Evolutionary conservation across 1,140 invertebrate species (phyloP), one percentile per base, ranked within the genome.

Genomic region (Bombus superbus): DNA sequence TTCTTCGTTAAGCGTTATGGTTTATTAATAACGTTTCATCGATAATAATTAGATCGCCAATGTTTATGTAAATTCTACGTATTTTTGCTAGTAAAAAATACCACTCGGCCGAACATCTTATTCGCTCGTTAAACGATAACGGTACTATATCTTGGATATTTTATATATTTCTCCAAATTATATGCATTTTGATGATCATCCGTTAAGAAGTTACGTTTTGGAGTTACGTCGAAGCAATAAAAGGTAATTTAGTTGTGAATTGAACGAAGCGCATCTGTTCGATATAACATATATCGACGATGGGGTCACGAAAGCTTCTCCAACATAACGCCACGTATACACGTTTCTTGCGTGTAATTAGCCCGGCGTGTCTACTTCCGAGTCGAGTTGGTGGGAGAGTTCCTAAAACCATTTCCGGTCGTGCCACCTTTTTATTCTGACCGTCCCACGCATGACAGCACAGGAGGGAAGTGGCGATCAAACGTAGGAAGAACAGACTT

Each of bases 401-500:
- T 94, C 92, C 91, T 91, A 92, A 92, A 93, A 92, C 91, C 94
- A 94, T 93, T 95, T 95, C 94, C 94, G 94, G 94, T 89, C 84
- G 88, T 79, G 89, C 83, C 92, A 94, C 92, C 92, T 92, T 92
- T 93, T 93, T 92, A 89, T 93, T 90, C 88, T 47, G 75, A 59
- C 62, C 80, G 75, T 89, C 81, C 86, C 92, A 94, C 94, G 94
- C 94, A 94, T 93, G 92, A 86, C 89, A 86, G 92, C 91, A 81
- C 90, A 92, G 81, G 83, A 73, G 90, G 93, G 91, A 94, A 93
- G 92, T 92, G 86, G 73, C 88, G 88, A 91, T 89, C 81, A 90
- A 91, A 92, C 81, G 57, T 90, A 57, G 88, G 84, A 92, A 89
- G 90, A 69, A 88, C 89, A 90, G 81, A 80, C 86, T 81, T 88